phyloP scores from a whole-genome alignment of 2,113 vertebrate species.

The Paracyprichromis sp. region DNA sequence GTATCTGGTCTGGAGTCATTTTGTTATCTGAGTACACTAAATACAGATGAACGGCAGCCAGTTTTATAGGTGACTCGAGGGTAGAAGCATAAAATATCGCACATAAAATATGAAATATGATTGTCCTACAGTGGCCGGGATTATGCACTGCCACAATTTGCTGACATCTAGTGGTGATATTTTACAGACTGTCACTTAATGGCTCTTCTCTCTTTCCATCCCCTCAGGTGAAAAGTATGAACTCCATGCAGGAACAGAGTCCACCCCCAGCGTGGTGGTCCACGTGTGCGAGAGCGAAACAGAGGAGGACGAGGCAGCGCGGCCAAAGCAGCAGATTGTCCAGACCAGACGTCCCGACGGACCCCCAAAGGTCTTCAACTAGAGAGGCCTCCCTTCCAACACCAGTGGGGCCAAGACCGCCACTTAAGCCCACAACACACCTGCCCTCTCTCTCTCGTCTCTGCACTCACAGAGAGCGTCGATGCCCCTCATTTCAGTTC shows the following conservation, averaged over 20 bases:
- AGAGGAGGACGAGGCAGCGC: constrained; percentile 85
- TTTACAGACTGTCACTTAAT: neutral
- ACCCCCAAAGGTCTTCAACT: constrained; percentile 69
- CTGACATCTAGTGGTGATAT: neutral
- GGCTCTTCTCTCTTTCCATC: neutral
- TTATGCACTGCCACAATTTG: neutral
- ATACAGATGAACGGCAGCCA: neutral
- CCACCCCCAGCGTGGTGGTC: constrained; percentile 94
- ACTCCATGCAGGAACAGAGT: constrained; percentile 93
- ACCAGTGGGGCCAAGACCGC: constrained; percentile 35
- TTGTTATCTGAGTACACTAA: neutral
- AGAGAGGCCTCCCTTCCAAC: constrained; percentile 33
- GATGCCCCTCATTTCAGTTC: constrained; percentile 65
- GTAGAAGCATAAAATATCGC: neutral
- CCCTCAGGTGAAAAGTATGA: constrained; percentile 90
- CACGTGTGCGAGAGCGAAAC: constrained; percentile 91
- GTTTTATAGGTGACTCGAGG: neutral
- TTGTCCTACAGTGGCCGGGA: neutral
- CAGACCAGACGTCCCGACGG: constrained; percentile 89
- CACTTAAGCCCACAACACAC: constrained; percentile 53
- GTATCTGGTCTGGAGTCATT: neutral
- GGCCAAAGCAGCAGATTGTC: constrained; percentile 88
- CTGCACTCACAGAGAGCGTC: constrained; percentile 65
- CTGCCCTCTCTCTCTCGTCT: constrained; percentile 66
- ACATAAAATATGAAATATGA: neutral